These are phyloP conservation scores for Xiphorhynchus erythropygius DNA, from an alignment of 2,797 vertebrate species.

Conservation along the genomic window DNA sequence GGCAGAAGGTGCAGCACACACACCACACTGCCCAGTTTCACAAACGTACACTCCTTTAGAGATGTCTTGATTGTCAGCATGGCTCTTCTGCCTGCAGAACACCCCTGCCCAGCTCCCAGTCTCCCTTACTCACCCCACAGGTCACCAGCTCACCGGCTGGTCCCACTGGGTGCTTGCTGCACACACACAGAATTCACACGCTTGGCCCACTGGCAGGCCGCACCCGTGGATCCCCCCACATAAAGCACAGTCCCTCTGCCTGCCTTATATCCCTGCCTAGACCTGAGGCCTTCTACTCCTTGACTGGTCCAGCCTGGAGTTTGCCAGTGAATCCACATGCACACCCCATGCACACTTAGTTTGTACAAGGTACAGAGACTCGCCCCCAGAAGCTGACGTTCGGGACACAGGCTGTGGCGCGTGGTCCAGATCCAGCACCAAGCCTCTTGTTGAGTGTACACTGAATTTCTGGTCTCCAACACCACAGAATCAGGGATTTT, in stretches of 20 bases:
- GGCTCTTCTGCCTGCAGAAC: rapidly evolving
- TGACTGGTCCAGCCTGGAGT: background rate
- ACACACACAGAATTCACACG: background rate
- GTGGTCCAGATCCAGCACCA: rapidly evolving
- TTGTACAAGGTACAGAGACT: background rate
- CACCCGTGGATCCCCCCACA: rapidly evolving
- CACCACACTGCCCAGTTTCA: background rate
- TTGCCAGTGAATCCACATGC: background rate
- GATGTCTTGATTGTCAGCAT: rapidly evolving
- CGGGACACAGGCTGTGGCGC: rapidly evolving
- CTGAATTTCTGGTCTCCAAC: background rate
- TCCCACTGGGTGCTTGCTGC: rapidly evolving
- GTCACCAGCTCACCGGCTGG: rapidly evolving
- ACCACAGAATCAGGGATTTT: background rate
- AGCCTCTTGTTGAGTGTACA: background rate
- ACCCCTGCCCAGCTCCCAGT: rapidly evolving
- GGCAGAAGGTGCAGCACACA: background rate
- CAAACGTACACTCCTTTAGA: rapidly evolving
- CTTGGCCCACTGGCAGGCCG: rapidly evolving
- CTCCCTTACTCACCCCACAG: rapidly evolving
- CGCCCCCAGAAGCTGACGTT: rapidly evolving
- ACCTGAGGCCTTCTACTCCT: rapidly evolving
- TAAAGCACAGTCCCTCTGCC: rapidly evolving
- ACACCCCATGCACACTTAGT: rapidly evolving
- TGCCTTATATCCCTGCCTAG: rapidly evolving